Base-by-base conservation (phyloP, 64 coral and sea anemone genomes). In the Cladopsammia gracilis region DNA sequence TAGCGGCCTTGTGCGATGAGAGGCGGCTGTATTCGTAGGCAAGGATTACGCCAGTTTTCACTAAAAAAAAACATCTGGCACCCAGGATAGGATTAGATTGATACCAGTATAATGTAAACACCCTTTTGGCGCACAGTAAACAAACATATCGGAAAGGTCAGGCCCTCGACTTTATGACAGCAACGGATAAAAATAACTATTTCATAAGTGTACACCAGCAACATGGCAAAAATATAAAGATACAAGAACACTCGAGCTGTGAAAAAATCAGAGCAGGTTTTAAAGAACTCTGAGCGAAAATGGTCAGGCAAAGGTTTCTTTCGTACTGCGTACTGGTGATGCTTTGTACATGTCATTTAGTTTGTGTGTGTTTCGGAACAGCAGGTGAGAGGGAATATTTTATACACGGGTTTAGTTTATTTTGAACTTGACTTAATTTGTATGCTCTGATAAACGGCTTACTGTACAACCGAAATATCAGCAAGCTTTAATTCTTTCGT, bases 351-450 rank as follows among this genome's bases (percentile, higher is more conserved):
- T 84, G 22, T 84, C 80, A 67, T n/a, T 67, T 84, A 11, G 46
- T 84, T 64, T 46, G 26, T 84, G 61, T 84, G 8, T 49, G 10
- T 68, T 68, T 44, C 19, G 44, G 46, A 51, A 12, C 80, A 67
- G 20, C 80, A 84, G 80, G 80, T 84, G 19, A 84, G 80, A 49
- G 12, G 10, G 43, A 46, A 62, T 62, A 62, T 84, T 84, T 67
- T 44, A 84, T 75, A 73, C 8, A 75, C 72, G 10, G 45, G 72
- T 20, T 49, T 15, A 12, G 3, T 75, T 49, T 10, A 16, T 20
- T 19, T 18, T 75, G 5, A 20, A 7, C 15, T 48, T 49, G 4
- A 1, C 1, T 15, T 75, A 48, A 5, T 10, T 56, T 12, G 53
- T 12, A 56, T 12, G 7, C 12, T 6, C 53, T 7, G 53, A 12